Evolutionary conservation across 2,888 invertebrate species (phyloP).

Genomic region (Hyalella azteca): DNA sequence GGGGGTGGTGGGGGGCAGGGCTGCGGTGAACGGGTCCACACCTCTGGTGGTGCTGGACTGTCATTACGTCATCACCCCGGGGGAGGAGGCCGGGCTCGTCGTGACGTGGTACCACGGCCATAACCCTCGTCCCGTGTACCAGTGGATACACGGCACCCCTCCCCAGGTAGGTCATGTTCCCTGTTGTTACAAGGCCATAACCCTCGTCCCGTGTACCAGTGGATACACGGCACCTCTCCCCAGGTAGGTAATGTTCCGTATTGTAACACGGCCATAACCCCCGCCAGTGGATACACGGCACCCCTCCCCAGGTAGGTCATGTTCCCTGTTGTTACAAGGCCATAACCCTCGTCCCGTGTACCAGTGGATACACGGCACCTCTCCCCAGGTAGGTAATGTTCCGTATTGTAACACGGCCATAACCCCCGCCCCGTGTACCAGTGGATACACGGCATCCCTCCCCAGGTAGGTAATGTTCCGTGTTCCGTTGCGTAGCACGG

Average conservation of each 20-base stretch:
- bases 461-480: constrained; percentile 59
- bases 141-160: constrained; percentile 60
- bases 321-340: background rate
- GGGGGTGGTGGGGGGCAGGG: constrained; percentile 70
- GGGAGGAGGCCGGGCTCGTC: constrained; percentile 63
- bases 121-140: constrained; percentile 60
- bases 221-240: background rate
- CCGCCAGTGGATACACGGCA: background rate
- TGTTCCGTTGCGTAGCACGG: background rate
- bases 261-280: too few relatives aligned
- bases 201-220: constrained; percentile 55
- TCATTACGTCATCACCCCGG: constrained; percentile 70
- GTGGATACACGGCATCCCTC: constrained; percentile 60
- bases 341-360: constrained; percentile 57
- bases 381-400: constrained; percentile 60
- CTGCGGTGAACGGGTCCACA: constrained; percentile 69
- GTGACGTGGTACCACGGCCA: constrained; percentile 60
- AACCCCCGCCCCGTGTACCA: constrained; percentile 60
- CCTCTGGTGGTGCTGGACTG: constrained; percentile 72
- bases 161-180: constrained; percentile 58
- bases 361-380: constrained; percentile 60
- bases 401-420: constrained; percentile 46
- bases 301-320: background rate
- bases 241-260: too few relatives aligned
- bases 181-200: background rate